Evolutionary conservation across 53 echinoderm and acorn worm species (phyloP), one percentile per base, ranked within the genome.

Genomic region (Patiria pectinifera): DNA sequence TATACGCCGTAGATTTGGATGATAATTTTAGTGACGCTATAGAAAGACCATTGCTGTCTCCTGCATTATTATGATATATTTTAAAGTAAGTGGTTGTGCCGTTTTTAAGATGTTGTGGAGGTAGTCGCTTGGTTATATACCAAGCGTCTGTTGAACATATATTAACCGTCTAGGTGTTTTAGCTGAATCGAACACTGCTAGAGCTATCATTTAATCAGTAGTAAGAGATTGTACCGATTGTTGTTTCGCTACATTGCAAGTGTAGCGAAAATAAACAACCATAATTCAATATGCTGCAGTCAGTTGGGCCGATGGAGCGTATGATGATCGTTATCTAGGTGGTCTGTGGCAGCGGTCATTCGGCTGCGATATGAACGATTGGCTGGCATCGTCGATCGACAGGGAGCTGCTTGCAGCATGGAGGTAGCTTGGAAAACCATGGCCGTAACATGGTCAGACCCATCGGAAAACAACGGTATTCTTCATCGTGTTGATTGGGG

Each of bases 231-330:
- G 53, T 1, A 23, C 74, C 24, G 24, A 23, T 22, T 24, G 15
- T 74, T 74, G n/a, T 74, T 74, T 23, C 74, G 53, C 53, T 72
- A 71, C 72, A 49, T 72, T 13, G 86, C 74, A 86, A 86, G 74
- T 86, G 86, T 86, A 71, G 86, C 70, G 72, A 86, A 48, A 49
- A 70, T 75, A 86, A 86, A 86, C 86, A 86, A 16, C 23, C 75
- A 48, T 72, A 72, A 71, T 86, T 72, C 86, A 86, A 75, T 72
- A 86, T 44, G 21, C 45, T 46, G 61, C 59, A 82, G 86, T 86
- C 75, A 47, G 86, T 16, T 72, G 72, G 13, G 58, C 22, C 25
- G 53, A 75, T 71, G 86, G 26, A 48, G 72, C 72, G 86, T 19
- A 23, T 46, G 11, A 25, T 53, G 86, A 86, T 86, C 74, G 75